Evolutionary conservation across 1,140 invertebrate species (phyloP).

Genomic region (Venustaconcha ellipsiformis): DNA sequence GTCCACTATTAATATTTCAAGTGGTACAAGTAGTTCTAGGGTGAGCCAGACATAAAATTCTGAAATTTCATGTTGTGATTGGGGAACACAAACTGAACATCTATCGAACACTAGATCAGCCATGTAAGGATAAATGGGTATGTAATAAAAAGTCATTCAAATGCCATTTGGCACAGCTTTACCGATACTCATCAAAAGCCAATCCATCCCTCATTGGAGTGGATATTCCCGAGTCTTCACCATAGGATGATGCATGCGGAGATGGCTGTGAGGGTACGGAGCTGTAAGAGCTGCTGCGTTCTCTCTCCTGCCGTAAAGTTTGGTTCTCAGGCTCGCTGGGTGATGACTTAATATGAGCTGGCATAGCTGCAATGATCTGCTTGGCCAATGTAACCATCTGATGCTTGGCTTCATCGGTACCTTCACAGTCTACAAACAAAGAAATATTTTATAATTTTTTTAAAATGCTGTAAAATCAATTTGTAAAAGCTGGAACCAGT

Average conservation of each 20-base stretch:
- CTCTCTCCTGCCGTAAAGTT: constrained; percentile 38
- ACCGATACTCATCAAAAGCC: constrained; percentile 67
- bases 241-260: constrained; percentile 58
- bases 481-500: too few species aligned
- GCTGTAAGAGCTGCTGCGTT: constrained; percentile 63
- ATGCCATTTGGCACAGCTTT: background rate
- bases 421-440: constrained; percentile 24
- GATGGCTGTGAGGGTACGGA: constrained; percentile 63
- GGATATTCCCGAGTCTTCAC: constrained; percentile 66
- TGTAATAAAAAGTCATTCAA: background rate
- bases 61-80: background rate
- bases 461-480: background rate
- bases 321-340: constrained; percentile 52
- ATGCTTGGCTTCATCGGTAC: constrained; percentile 76
- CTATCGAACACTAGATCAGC: too few species aligned
- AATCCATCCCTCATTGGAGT: constrained; percentile 67
- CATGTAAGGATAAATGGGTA: too few species aligned
- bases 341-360: constrained; percentile 87
- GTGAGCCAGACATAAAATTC: background rate
- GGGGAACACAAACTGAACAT: too few species aligned
- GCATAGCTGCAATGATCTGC: constrained; percentile 97
- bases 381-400: constrained; percentile 90
- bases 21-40: background rate
- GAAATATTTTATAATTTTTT: background rate
- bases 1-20: background rate